phyloP scores from a whole-genome alignment of 2,113 vertebrate genomes.

The Neolamprologus devosi region DNA sequence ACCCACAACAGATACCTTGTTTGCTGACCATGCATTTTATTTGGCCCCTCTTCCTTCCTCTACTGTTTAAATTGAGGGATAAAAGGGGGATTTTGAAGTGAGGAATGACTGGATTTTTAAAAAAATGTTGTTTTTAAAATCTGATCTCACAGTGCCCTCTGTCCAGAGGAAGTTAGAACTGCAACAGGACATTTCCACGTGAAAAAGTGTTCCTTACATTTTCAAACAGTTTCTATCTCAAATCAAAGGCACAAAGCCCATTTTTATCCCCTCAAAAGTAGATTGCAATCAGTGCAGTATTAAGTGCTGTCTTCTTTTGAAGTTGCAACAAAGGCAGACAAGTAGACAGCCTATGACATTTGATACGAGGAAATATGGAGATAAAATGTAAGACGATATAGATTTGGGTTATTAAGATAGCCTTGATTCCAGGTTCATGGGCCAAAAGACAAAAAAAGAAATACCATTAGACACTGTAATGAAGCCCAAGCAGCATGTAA shows the following conservation, averaged over 20 bases:
- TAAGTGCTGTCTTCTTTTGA: not conserved
- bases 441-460: not conserved
- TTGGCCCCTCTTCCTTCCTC: not conserved
- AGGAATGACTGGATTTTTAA: accelerated
- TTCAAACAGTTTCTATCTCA: not conserved
- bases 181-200: not conserved
- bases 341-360: not conserved
- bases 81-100: not conserved
- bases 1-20: not conserved
- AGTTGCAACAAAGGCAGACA: not conserved
- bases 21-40: not conserved
- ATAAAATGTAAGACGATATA: not conserved
- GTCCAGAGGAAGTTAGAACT: not conserved
- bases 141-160: conserved; percentile 48
- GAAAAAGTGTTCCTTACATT: not conserved
- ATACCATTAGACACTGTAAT: not conserved
- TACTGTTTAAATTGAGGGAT: not conserved
- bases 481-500: not conserved
- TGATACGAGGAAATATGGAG: not conserved
- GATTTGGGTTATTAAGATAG: not conserved
- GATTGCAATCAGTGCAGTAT: not conserved
- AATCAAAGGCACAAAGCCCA: not conserved
- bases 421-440: not conserved
- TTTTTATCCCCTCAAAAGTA: not conserved
- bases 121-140: not conserved